phyloP scores from a whole-genome alignment of 2,797 vertebrate genomes.

The Sebastiscus tertius region DNA sequence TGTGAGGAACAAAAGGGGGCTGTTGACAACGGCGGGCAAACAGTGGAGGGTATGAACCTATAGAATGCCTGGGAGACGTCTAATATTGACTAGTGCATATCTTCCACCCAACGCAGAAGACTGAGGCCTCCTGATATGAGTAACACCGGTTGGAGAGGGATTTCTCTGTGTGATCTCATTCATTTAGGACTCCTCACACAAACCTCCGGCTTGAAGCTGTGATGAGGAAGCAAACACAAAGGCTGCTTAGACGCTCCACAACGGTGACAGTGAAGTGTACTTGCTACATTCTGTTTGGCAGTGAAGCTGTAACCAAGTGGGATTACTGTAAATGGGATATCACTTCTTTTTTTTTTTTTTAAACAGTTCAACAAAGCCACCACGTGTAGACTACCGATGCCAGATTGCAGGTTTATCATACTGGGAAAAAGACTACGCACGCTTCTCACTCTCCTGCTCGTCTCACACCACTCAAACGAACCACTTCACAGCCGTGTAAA shows the following conservation, averaged over 20 bases:
- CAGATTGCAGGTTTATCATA: conserved; percentile 19
- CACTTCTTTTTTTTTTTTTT: conserved; percentile 1
- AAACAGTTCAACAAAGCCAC: conserved; percentile 22
- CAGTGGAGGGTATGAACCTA: conserved; percentile 36
- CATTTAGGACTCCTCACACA: conserved; percentile 48
- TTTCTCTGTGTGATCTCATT: conserved; percentile 60
- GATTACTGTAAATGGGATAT: conserved; percentile 33
- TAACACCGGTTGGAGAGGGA: conserved; percentile 49
- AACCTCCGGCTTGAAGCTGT: conserved; percentile 44
- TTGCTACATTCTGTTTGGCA: conserved; percentile 21
- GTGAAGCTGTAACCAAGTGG: conserved; percentile 27
- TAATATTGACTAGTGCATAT: conserved; percentile 74
- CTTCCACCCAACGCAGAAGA: conserved; percentile 31
- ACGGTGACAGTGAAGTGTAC: not conserved
- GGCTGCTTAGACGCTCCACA: not conserved
- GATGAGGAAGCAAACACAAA: conserved; percentile 40
- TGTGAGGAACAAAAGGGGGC: conserved; percentile 39
- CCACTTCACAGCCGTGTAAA: conserved; percentile 2
- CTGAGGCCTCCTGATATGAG: conserved; percentile 72
- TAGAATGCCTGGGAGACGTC: conserved; percentile 69
- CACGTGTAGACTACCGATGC: not conserved
- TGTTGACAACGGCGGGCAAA: conserved; percentile 60
- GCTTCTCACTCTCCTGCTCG: not conserved
- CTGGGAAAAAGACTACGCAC: not conserved
- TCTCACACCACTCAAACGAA: conserved; percentile 9